A percentile compares a stretch with the other conserved stretches of the same genome.
These are phyloP conservation scores for Caracal caracal DNA, from an alignment of 2,113 vertebrate species.

Conservation along the genomic window DNA sequence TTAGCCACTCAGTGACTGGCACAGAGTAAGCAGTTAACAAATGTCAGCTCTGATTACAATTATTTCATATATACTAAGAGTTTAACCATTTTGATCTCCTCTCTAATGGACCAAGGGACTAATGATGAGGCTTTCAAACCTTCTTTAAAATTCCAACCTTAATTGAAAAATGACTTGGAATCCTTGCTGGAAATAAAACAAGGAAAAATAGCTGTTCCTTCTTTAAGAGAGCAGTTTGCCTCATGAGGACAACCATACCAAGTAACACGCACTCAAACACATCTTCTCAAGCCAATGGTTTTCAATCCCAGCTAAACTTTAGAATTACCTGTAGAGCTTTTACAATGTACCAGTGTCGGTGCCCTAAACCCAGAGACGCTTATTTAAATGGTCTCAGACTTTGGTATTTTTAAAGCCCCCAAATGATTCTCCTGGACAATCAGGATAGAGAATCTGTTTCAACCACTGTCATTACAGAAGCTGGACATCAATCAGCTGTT, in stretches of 20 bases:
- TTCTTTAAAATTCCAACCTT: conserved; percentile 52
- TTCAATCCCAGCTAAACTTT: not conserved
- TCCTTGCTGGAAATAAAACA: not conserved
- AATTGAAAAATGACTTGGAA: not conserved
- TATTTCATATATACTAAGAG: conserved; percentile 1
- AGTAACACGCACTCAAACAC: not conserved
- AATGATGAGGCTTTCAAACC: not conserved
- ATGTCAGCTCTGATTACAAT: not conserved
- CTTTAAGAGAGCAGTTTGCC: not conserved
- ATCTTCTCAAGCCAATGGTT: not conserved
- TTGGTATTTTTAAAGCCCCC: not conserved
- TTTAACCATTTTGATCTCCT: conserved; percentile 8
- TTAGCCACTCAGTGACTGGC: not conserved
- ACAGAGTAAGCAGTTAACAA: not conserved
- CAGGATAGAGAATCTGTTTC: not conserved
- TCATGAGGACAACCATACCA: not conserved
- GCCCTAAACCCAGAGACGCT: not conserved
- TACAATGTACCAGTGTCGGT: not conserved
- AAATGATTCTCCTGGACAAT: not conserved
- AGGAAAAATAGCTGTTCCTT: not conserved
- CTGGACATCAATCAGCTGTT: not conserved
- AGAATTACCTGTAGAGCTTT: not conserved
- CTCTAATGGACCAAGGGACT: not conserved
- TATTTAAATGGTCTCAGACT: not conserved
- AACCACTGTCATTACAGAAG: not conserved